Base-by-base conservation (phyloP, 2,797 vertebrate genomes). In the Phoebastria nigripes region DNA sequence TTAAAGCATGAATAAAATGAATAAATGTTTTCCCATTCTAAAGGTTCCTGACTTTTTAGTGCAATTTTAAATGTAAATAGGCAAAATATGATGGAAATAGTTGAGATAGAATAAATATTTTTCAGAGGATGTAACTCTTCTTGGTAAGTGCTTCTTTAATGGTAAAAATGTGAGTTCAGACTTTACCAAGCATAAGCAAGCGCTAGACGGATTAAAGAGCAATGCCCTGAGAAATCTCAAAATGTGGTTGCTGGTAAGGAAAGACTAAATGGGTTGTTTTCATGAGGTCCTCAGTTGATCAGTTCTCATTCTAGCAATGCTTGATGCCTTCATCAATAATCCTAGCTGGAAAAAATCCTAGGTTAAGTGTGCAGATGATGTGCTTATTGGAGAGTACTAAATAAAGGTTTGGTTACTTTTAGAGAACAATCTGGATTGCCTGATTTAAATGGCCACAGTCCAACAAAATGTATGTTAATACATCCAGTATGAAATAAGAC, bases 11-110 rank as follows among this genome's bases (percentile, higher is more conserved):
- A 95, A 86, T 74, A 86, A 95, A 95, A 95, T 84, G 86, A 93
- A 84, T 90, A 95, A 93, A 95, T 89, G 94, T 92, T 96, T 94
- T 92, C 55, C 21, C 10, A 16, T 94, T 94, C 77, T 72, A 69
- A 88, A 94, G 39, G 31, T 93, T 96, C 66, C n/a, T 84, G 86
- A 76, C 86, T 93, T 93, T 74, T 66, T 63, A 79, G 31, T 73
- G 81, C 66, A 70, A 41, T 89, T 96, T 76, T 41, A 90, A 95
- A 87, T 92, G 55, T 93, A 92, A 95, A 93, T 93, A 93, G 73
- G 83, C 77, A 93, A 92, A 96, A 87, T 89, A 82, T 42, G 70
- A 77, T 95, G 86, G 62, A 82, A 93, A 85, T 92, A 92, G 52
- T 89, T 92, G 81, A 76, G 63, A 93, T 52, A 87, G 81, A 91